Percentiles rank a stretch among this genome's conserved stretches.
phyloP scores from a whole-genome alignment of 2,888 invertebrate species.

The Sphinx pinastri region DNA sequence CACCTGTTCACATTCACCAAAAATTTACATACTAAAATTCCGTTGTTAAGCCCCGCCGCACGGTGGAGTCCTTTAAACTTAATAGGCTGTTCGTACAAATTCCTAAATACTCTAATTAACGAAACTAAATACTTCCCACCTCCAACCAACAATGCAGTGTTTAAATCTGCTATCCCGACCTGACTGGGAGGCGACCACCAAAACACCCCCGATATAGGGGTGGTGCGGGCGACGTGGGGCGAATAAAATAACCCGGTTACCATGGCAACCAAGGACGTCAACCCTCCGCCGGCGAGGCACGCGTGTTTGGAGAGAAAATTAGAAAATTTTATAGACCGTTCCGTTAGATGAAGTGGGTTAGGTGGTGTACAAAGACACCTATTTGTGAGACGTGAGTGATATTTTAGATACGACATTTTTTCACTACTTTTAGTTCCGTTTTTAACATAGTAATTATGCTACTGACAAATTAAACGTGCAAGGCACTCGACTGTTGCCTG shows the following conservation, averaged over 20 bases:
- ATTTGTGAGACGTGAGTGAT: not conserved
- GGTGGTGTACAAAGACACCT: not conserved
- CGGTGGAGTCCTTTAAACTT: no score
- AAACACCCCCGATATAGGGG: slow-evolving; percentile 44
- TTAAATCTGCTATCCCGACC: slow-evolving; percentile 43
- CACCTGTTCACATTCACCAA: no score
- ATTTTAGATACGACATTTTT: not conserved
- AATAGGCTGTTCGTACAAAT: no score
- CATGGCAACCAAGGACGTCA: slow-evolving; percentile 75
- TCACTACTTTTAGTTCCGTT: not conserved
- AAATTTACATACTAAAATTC: no score
- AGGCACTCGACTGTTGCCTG: no score
- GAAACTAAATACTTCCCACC: not conserved
- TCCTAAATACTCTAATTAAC: not conserved
- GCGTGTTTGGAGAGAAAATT: slow-evolving; percentile 50
- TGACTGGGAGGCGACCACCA: slow-evolving; percentile 52
- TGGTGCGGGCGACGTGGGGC: slow-evolving; percentile 59
- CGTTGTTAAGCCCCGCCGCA: no score
- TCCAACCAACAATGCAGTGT: slow-evolving; percentile 5
- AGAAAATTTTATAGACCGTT: slow-evolving; percentile 39
- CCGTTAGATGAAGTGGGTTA: slow-evolving; percentile 15
- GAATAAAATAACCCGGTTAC: slow-evolving; percentile 70
- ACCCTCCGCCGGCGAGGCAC: slow-evolving; percentile 56
- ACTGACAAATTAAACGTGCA: no score
- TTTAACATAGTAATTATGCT: no score